Conservation (phyloP, 2,113 vertebrate species). For the Nothoprocta perdicaria region DNA sequence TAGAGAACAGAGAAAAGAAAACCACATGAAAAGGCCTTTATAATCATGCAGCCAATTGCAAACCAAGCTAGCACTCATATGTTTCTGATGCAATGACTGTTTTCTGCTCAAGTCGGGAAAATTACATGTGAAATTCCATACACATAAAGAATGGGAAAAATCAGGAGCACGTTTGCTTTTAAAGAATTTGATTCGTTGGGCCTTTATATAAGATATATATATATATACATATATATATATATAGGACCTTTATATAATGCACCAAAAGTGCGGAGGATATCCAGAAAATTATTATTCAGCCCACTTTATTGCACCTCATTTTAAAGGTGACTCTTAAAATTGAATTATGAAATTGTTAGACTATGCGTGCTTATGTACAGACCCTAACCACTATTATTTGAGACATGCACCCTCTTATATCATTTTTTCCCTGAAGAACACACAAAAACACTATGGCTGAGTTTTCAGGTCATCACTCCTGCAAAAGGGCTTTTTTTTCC, state of each 20-base stretch:
- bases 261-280: neutral
- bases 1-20: neutral
- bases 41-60: neutral
- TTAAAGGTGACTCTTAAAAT: neutral
- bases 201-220: neutral
- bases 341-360: neutral
- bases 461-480: constrained; percentile 17
- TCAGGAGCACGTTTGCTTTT: neutral
- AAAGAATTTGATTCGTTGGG: neutral
- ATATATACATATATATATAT: too few relatives aligned
- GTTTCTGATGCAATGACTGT: neutral
- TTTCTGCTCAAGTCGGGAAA: constrained; percentile 2
- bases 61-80: neutral
- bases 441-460: neutral
- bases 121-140: neutral
- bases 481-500: constrained; percentile 14
- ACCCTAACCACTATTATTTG: neutral
- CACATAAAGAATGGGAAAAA: constrained; percentile 5
- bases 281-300: neutral
- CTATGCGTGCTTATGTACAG: neutral
- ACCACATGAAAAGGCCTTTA: neutral
- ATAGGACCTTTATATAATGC: too few relatives aligned
- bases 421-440: neutral
- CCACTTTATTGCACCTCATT: neutral
- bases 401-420: rapidly evolving